Evolutionary conservation across 2,797 vertebrate genomes (phyloP).

Genomic region (Diglossa cyanea): DNA sequence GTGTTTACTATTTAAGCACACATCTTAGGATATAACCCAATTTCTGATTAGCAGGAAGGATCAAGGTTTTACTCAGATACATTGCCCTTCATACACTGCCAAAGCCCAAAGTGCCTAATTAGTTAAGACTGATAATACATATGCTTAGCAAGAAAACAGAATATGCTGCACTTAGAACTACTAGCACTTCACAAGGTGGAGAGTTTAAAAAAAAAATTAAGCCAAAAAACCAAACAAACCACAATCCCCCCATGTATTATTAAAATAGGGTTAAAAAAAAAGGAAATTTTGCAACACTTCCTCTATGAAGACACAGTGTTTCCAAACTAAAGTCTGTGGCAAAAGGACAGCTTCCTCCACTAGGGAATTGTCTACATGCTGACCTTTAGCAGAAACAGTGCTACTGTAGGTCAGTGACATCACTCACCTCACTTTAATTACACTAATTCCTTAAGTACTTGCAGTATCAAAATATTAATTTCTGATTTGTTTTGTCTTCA

Average conservation of each 20-base stretch:
- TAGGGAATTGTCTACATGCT: background rate
- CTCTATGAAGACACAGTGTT: background rate
- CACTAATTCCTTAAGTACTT: background rate
- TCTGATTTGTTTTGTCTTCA: background rate
- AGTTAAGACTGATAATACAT: background rate
- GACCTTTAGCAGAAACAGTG: background rate
- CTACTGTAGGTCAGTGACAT: background rate
- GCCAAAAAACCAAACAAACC: background rate
- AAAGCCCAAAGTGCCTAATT: background rate
- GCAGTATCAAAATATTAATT: background rate
- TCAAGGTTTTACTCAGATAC: background rate
- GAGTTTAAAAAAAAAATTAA: background rate
- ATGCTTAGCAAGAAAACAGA: background rate
- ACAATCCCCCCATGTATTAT: accelerated
- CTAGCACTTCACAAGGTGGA: background rate
- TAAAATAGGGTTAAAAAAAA: background rate
- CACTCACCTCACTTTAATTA: background rate
- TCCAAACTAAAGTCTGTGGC: background rate
- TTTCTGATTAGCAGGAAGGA: background rate
- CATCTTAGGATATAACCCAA: background rate
- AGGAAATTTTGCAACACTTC: background rate
- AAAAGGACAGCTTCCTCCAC: background rate
- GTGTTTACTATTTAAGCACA: background rate
- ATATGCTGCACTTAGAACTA: background rate
- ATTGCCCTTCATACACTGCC: background rate